Percentiles rank a stretch among this genome's conserved stretches.
phyloP scores from a whole-genome alignment of 2,888 invertebrate species.

The Mesorhabditis spiculigera region DNA sequence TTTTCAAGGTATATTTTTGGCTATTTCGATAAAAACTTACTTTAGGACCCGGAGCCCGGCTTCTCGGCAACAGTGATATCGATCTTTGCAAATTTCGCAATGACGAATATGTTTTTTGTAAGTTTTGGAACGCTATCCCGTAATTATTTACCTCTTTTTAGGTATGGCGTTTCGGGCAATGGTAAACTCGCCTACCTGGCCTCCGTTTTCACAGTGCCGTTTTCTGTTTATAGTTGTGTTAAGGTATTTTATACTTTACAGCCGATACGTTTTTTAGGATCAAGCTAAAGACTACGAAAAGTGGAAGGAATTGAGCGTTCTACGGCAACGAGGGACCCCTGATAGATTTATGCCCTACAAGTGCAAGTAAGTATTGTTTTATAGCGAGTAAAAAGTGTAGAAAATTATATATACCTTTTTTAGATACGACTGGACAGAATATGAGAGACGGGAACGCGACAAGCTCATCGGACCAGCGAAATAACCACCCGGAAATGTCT shows the following conservation, averaged over 20 bases:
- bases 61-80: slow-evolving; percentile 41
- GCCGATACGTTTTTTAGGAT: slow-evolving; percentile 18
- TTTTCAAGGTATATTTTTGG: slow-evolving; percentile 1
- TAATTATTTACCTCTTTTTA: background rate
- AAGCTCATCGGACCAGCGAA: no score
- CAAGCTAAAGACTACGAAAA: slow-evolving; percentile 45
- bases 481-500: no score
- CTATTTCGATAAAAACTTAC: background rate
- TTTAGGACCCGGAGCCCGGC: slow-evolving; percentile 40
- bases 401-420: background rate
- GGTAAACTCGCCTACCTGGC: slow-evolving; percentile 33
- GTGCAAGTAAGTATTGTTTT: slow-evolving; percentile 23
- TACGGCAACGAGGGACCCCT: slow-evolving; percentile 41
- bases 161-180: slow-evolving; percentile 43
- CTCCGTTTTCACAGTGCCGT: slow-evolving; percentile 36
- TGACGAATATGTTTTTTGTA: slow-evolving; percentile 43
- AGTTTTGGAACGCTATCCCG: background rate
- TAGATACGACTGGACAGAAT: slow-evolving; percentile 45
- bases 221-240: slow-evolving; percentile 32
- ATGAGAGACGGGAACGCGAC: slow-evolving; percentile 23
- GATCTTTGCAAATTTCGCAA: slow-evolving; percentile 33
- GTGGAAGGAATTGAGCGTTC: slow-evolving; percentile 41
- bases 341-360: slow-evolving; percentile 47
- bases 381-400: background rate
- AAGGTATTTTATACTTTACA: slow-evolving; percentile 8